phyloP scores from a whole-genome alignment of 2,113 vertebrate species.

The Centrocercus urophasianus region DNA sequence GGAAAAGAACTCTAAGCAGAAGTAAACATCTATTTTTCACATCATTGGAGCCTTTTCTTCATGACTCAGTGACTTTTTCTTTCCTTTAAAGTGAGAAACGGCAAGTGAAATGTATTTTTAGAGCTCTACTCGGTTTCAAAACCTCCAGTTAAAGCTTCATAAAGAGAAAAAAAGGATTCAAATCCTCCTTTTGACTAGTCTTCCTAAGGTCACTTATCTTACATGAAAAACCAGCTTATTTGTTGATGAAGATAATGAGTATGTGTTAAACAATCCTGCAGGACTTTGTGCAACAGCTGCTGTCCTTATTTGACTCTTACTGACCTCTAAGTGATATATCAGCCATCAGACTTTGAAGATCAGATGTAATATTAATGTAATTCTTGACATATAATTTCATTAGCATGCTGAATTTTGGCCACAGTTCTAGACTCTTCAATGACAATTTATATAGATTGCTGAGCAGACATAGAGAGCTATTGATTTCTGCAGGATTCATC shows the following conservation, averaged over 20 bases:
- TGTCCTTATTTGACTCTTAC: background rate
- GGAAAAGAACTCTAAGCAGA: background rate
- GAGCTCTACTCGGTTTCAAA: background rate
- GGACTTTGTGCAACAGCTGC: background rate
- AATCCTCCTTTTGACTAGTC: background rate
- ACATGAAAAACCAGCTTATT: background rate
- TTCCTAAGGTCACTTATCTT: background rate
- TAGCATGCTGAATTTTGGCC: background rate
- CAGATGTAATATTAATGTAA: background rate
- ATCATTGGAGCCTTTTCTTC: background rate
- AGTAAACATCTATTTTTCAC: background rate
- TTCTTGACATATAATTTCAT: background rate
- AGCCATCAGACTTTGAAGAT: background rate
- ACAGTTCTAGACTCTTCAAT: background rate
- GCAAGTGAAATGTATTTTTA: background rate
- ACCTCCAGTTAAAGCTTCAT: background rate
- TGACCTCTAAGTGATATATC: background rate
- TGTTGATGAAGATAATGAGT: background rate
- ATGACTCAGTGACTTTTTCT: background rate
- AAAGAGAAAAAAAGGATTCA: background rate
- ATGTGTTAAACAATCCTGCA: background rate
- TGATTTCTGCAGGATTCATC: conserved; percentile 7
- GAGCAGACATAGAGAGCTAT: background rate
- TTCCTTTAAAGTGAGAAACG: background rate
- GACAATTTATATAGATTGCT: background rate